phyloP scores from a whole-genome alignment of 2,797 vertebrate genomes.

The Oreochromis grahami region DNA sequence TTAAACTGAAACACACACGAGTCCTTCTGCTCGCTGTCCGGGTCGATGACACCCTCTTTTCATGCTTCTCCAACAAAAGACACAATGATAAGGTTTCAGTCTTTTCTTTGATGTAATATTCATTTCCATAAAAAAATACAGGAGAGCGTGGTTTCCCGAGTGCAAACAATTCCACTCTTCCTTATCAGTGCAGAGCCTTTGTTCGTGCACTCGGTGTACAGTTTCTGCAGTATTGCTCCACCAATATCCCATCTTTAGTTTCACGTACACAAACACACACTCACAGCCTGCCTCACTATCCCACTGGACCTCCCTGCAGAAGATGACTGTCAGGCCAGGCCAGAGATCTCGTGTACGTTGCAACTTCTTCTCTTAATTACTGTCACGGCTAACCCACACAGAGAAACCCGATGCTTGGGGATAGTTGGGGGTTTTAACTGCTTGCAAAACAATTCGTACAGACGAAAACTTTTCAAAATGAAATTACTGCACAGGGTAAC shows the following conservation, averaged over 20 bases:
- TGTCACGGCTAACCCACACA: slow-evolving; percentile 5
- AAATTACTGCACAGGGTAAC: background rate
- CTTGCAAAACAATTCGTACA: background rate
- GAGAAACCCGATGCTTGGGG: background rate
- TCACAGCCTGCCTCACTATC: background rate
- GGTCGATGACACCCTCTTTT: background rate
- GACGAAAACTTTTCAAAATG: background rate
- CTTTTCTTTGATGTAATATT: slow-evolving; percentile 13
- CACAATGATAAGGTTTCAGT: background rate
- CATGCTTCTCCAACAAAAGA: background rate
- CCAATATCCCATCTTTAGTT: background rate
- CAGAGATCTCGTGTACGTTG: slow-evolving; percentile 51
- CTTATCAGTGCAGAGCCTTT: background rate
- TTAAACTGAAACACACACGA: background rate
- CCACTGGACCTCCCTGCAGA: slow-evolving; percentile 47
- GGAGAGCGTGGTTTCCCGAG: slow-evolving; percentile 7
- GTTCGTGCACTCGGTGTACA: slow-evolving; percentile 9
- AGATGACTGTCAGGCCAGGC: slow-evolving; percentile 46
- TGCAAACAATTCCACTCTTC: background rate
- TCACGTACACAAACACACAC: background rate
- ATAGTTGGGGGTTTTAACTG: background rate
- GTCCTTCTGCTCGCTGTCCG: background rate
- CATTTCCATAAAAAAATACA: background rate
- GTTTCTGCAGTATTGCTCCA: background rate
- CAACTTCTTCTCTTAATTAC: slow-evolving; percentile 67